Evolutionary conservation across 2,888 invertebrate species (phyloP).

Genomic region (Marasmarcha lunaedactyla): DNA sequence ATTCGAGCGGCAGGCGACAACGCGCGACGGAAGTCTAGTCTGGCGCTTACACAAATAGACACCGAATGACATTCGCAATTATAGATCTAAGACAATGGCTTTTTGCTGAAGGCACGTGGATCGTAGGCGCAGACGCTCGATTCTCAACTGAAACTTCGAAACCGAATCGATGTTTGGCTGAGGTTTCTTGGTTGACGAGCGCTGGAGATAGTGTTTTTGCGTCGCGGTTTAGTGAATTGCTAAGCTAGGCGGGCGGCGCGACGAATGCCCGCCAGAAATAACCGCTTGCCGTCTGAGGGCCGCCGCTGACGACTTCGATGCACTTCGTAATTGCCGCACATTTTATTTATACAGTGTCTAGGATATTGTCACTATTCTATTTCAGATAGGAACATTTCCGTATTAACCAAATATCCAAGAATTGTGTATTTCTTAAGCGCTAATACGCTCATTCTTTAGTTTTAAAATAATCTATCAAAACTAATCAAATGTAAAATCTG

Average conservation of each 20-base stretch:
- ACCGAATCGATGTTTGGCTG: no score
- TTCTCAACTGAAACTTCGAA: not conserved
- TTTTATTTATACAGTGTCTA: not conserved
- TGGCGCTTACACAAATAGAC: conserved; percentile 1
- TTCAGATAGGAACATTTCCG: no score
- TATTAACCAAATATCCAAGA: no score
- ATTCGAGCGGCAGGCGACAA: not conserved
- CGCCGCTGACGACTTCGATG: conserved; percentile 9
- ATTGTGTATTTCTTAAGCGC: no score
- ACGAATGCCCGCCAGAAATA: conserved; percentile 57
- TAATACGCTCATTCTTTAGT: no score
- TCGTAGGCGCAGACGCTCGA: not conserved
- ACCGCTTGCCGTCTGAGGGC: conserved; percentile 53
- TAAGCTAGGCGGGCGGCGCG: conserved; percentile 27
- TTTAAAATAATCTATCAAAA: no score
- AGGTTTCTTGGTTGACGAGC: no score
- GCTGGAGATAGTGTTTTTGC: no score
- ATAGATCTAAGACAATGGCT: conserved; percentile 1
- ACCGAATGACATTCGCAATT: conserved; percentile 1
- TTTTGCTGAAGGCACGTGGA: not conserved
- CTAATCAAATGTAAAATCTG: no score
- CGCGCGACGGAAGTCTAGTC: not conserved
- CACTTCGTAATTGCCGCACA: not conserved
- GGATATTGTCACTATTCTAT: no score
- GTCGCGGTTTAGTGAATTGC: conserved; percentile 12